Base-by-base conservation (phyloP, 1,140 invertebrate species). In the Pogonognathellus flavescens region DNA sequence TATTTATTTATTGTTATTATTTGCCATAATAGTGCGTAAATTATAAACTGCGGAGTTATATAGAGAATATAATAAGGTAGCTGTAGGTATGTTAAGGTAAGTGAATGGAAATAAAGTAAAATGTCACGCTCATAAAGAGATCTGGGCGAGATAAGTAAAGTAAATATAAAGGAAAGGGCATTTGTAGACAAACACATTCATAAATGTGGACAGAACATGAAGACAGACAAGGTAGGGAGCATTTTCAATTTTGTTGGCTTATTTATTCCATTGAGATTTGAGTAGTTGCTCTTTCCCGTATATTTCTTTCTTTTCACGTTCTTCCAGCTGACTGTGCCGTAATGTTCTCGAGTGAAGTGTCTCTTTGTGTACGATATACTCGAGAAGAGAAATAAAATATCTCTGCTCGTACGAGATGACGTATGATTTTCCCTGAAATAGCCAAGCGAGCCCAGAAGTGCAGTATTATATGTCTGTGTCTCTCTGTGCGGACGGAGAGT, bases 231-330 rank as follows among this genome's bases (percentile, higher is more conserved):
- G 49, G n/a, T 16, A 70, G 66, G 25, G 66, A 16, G 9, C 6
- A n/a, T 50, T 76, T 76, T 76, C 70, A 76, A 76, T 76, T 76
- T 76, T n/a, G 14, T 49, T n/a, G 16, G 70, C 31, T 76, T 76
- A 76, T 76, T 76, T 76, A 76, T 76, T 76, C 70, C 70, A 76
- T 76, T 76, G 70, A 76, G 70, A 76, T 76, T 76, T 76, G 70
- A 76, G 70, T 76, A 76, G 70, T 76, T 76, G 70, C 70, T 76
- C 70, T 76, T 76, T 76, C 66, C 31, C 31, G 31, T 41, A 41
- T 41, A 41, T 41, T 41, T 57, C 53, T 57, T 57, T 57, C n/a
- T n/a, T 57, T 57, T n/a, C 53, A 57, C 53, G 3, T 57, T n/a
- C 53, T 57, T 57, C 53, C 53, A 41, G 31, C 31, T 41, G 31